Percentiles rank a stretch among this genome's conserved stretches.
These are phyloP conservation scores for Bombus superbus DNA, from an alignment of 1,140 invertebrate species.

Conservation along the genomic window DNA sequence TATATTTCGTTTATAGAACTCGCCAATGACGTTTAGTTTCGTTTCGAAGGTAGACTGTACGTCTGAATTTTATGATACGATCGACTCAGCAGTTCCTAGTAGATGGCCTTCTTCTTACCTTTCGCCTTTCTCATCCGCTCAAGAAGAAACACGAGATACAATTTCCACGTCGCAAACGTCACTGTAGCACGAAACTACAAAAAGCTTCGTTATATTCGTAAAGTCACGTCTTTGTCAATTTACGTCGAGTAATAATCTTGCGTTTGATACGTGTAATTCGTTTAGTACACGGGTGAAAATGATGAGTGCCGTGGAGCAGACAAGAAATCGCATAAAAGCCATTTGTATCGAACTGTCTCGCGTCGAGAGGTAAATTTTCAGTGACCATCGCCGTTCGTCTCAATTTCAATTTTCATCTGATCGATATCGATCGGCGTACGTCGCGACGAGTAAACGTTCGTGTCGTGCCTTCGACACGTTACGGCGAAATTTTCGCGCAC, in stretches of 20 bases:
- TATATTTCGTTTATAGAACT: not conserved
- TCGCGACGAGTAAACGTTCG: not conserved
- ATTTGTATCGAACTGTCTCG: not conserved
- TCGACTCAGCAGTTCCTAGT: too few relatives aligned
- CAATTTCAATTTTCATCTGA: not conserved
- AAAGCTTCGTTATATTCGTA: too few relatives aligned
- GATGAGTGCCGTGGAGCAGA: too few relatives aligned
- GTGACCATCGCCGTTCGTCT: not conserved
- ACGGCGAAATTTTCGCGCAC: slow-evolving; percentile 17
- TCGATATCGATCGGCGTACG: not conserved
- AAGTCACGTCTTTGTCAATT: not conserved
- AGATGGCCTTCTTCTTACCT: not conserved
- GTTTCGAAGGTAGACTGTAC: not conserved
- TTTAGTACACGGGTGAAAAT: too few relatives aligned
- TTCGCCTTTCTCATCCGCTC: not conserved
- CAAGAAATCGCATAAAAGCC: not conserved
- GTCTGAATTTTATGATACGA: not conserved
- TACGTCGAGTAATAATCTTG: too few relatives aligned
- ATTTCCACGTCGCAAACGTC: not conserved
- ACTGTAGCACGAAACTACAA: too few relatives aligned
- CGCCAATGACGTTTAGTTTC: too few relatives aligned
- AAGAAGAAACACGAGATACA: not conserved
- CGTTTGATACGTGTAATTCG: too few relatives aligned
- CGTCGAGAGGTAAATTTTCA: not conserved
- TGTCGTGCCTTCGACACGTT: not conserved